Conservation (phyloP, 1,140 invertebrate species). For the Platyscapa corneri region DNA sequence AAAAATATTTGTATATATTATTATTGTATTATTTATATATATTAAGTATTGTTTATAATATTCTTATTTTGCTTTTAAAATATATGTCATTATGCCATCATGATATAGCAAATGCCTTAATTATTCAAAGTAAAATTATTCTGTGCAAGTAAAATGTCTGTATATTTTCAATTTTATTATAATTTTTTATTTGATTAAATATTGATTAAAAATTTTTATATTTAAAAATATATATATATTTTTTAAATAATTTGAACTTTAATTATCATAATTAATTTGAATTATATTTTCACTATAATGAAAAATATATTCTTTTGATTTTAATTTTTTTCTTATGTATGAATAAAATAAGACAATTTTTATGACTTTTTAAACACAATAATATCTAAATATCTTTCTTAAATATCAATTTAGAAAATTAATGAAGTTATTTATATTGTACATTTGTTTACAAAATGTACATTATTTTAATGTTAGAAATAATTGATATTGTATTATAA, state of each 20-base stretch:
- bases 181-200: neutral
- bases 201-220: neutral
- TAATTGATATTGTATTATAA: neutral
- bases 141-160: too few species aligned
- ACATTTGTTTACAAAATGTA: neutral
- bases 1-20: too few species aligned
- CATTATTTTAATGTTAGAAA: neutral
- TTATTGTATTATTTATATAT: too few species aligned
- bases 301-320: neutral
- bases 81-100: too few species aligned
- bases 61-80: too few species aligned
- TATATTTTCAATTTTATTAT: neutral
- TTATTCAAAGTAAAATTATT: too few species aligned
- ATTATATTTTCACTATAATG: neutral
- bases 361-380: neutral
- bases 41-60: too few species aligned
- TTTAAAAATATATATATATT: neutral
- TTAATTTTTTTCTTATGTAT: neutral
- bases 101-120: too few species aligned
- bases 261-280: neutral
- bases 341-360: neutral
- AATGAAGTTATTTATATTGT: slow-evolving; percentile 9
- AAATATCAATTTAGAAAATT: neutral
- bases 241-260: neutral
- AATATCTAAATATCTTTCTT: neutral